Conservation (phyloP, 1,140 invertebrate species). For the Thaumetopoea pityocampa region DNA sequence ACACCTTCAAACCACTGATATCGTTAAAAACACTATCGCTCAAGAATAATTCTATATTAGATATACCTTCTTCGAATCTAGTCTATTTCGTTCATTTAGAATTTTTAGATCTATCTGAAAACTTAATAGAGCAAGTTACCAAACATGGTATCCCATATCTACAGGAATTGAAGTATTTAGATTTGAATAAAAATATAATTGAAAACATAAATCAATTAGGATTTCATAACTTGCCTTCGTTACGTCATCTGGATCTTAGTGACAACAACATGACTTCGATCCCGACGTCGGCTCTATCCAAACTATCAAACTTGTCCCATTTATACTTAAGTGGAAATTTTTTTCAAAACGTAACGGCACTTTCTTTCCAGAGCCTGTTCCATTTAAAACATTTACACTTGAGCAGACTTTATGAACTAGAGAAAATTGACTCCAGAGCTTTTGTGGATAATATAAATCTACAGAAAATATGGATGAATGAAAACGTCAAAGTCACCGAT, state of each 20-base stretch:
- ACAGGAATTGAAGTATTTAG: slow-evolving; percentile 79
- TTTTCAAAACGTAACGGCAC: slow-evolving; percentile 80
- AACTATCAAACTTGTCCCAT: slow-evolving; percentile 83
- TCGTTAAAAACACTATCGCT: slow-evolving; percentile 82
- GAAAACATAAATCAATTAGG: slow-evolving; percentile 80
- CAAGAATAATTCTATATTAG: slow-evolving; percentile 85
- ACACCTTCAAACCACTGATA: slow-evolving; percentile 82
- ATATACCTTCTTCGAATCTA: slow-evolving; percentile 83
- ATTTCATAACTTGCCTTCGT: slow-evolving; percentile 81
- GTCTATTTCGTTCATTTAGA: slow-evolving; percentile 80
- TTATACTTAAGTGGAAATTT: slow-evolving; percentile 87
- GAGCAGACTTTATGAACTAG: slow-evolving; percentile 80
- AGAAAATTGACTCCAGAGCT: slow-evolving; percentile 82
- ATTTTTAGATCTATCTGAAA: slow-evolving; percentile 82
- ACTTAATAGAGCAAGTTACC: slow-evolving; percentile 82
- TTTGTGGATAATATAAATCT: slow-evolving; percentile 91
- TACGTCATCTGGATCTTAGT: slow-evolving; percentile 85
- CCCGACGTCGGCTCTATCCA: slow-evolving; percentile 84
- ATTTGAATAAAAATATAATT: slow-evolving; percentile 84
- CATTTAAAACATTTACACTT: slow-evolving; percentile 85
- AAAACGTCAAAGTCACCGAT: slow-evolving; percentile 82
- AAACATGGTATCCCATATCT: slow-evolving; percentile 82
- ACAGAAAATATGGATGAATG: slow-evolving; percentile 85
- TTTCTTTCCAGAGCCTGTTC: slow-evolving; percentile 88
- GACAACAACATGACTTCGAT: slow-evolving; percentile 88